Conservation (phyloP, 2,888 invertebrate genomes). For the Epinotia demarniana region DNA sequence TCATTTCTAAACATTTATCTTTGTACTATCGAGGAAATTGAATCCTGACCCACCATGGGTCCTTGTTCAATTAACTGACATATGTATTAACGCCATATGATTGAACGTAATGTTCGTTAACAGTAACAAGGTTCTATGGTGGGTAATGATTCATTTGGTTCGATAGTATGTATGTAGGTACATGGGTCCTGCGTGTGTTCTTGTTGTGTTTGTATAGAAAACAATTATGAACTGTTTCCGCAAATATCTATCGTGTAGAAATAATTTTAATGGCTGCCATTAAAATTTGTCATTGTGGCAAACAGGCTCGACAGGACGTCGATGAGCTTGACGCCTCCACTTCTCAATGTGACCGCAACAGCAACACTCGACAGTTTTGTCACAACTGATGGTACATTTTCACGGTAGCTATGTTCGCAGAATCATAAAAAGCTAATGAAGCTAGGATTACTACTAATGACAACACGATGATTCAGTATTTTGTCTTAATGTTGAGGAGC, state of each 20-base stretch:
- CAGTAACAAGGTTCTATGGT: no score
- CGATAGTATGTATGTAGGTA: no score
- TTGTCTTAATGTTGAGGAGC: not conserved
- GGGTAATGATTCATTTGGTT: no score
- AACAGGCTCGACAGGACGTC: conserved; percentile 13
- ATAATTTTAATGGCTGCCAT: conserved; percentile 13
- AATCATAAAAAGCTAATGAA: not conserved
- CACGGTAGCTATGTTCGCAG: no score
- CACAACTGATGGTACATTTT: not conserved
- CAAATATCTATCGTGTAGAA: not conserved
- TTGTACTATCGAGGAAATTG: no score
- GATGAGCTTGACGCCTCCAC: not conserved
- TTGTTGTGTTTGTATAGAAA: not conserved
- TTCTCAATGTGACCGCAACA: not conserved
- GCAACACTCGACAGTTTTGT: not conserved
- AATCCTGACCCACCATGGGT: no score
- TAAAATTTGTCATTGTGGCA: conserved; percentile 9
- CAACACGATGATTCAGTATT: not conserved
- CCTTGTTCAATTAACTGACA: no score
- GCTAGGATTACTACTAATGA: not conserved
- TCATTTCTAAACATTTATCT: no score
- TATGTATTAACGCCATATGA: no score
- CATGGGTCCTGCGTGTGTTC: no score
- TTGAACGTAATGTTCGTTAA: no score
- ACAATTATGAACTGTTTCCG: not conserved